Percentiles rank a stretch among this genome's conserved stretches.
Conservation (phyloP, 2,888 invertebrate genomes). For the Trypoxylon attenuatum region DNA sequence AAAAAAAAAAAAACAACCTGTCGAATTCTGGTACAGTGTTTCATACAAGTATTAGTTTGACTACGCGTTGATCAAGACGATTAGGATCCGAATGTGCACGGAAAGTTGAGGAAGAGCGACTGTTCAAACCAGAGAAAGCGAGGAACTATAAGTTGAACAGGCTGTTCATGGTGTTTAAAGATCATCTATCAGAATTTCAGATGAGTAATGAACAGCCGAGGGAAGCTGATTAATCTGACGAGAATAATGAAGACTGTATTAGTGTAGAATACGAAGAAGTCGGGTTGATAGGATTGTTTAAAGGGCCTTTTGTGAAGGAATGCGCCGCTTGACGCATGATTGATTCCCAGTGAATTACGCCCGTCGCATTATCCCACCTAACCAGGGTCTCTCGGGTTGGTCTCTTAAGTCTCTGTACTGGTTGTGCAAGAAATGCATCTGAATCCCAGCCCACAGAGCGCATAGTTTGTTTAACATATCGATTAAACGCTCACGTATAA, state of each 20-base stretch:
- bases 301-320: neutral
- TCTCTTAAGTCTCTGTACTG: constrained; percentile 19
- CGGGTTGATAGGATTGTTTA: neutral
- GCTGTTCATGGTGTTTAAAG: neutral
- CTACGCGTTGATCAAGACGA: neutral
- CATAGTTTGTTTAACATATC: constrained; percentile 29
- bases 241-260: neutral
- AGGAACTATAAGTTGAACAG: neutral
- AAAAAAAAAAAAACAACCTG: constrained; percentile 29
- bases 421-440: constrained; percentile 32
- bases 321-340: neutral
- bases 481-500: constrained; percentile 33
- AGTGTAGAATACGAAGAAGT: neutral
- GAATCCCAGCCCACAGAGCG: constrained; percentile 37
- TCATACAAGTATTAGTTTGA: neutral
- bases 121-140: neutral
- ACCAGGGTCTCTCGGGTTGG: neutral
- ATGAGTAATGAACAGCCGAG: neutral
- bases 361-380: constrained; percentile 13
- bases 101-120: neutral
- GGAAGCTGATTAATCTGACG: neutral
- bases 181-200: neutral
- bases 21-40: constrained; percentile 3
- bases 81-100: neutral
- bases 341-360: constrained; percentile 13